These are phyloP conservation scores for Phalloptychus januarius DNA, from an alignment of 2,797 vertebrate genomes.

Conservation along the genomic window DNA sequence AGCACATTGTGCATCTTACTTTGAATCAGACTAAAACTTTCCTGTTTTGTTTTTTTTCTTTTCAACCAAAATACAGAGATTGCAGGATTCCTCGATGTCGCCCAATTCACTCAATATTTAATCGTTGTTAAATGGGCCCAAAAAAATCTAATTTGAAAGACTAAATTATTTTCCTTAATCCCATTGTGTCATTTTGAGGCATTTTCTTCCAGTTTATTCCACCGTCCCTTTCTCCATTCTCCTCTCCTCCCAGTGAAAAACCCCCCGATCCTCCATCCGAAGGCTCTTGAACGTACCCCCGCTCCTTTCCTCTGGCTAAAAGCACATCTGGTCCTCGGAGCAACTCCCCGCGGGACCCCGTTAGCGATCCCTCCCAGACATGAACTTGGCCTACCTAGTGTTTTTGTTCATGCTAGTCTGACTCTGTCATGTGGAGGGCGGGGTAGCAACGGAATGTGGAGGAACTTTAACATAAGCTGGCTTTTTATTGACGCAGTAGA, in stretches of 20 bases:
- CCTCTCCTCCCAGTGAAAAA: constrained; percentile 31
- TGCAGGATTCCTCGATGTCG: neutral
- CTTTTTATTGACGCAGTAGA: constrained; percentile 65
- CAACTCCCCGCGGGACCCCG: constrained; percentile 53
- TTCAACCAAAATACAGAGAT: neutral
- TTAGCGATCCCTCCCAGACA: constrained; percentile 74
- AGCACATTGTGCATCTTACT: neutral
- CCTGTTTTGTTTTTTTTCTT: neutral
- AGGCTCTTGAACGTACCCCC: constrained; percentile 38
- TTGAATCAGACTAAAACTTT: neutral
- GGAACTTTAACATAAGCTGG: constrained; percentile 66
- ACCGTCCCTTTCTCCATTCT: constrained; percentile 25
- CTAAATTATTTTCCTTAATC: neutral
- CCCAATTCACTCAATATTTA: neutral
- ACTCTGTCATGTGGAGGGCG: constrained; percentile 33
- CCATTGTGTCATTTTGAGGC: neutral
- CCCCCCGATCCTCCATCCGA: constrained; percentile 21
- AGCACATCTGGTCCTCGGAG: constrained; percentile 79
- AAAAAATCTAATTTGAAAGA: neutral
- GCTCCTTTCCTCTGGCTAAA: constrained; percentile 34
- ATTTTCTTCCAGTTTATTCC: constrained; percentile 7
- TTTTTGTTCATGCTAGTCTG: constrained; percentile 75
- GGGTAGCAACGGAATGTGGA: constrained; percentile 11
- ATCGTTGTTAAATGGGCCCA: neutral
- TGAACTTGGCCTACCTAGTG: constrained; percentile 80